phyloP scores from a whole-genome alignment of 2,797 vertebrate species.

The Octomys mimax region DNA sequence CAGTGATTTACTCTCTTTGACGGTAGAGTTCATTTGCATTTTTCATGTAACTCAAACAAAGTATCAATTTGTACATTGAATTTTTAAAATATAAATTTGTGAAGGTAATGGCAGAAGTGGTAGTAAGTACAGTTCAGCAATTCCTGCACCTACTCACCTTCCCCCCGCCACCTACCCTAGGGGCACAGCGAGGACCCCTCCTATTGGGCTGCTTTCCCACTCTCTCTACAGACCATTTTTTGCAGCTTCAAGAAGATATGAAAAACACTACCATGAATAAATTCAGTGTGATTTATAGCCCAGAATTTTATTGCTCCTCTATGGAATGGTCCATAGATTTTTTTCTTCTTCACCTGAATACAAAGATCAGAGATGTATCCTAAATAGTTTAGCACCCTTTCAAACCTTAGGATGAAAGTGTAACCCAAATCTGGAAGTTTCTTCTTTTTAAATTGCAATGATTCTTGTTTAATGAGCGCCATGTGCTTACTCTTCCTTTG shows the following conservation, averaged over 20 bases:
- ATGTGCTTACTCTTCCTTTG: conserved; percentile 56
- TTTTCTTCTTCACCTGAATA: conserved; percentile 13
- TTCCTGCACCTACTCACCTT: neutral
- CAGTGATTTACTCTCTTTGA: neutral
- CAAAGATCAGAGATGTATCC: neutral
- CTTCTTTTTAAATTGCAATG: conserved; percentile 31
- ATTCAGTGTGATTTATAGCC: neutral
- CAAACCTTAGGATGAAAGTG: neutral
- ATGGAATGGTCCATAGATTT: neutral
- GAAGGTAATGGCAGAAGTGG: neutral
- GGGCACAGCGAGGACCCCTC: neutral
- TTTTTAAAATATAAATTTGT: neutral
- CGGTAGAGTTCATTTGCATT: neutral
- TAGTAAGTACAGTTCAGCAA: neutral
- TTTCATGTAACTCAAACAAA: neutral
- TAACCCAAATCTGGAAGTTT: neutral
- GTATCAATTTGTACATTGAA: neutral
- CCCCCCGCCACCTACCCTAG: neutral
- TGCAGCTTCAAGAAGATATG: neutral
- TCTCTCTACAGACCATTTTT: conserved; percentile 5
- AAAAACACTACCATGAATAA: neutral
- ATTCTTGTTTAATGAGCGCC: conserved; percentile 34
- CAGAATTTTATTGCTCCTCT: neutral
- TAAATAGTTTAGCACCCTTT: neutral
- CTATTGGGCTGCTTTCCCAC: neutral